These are phyloP conservation scores for Hippopotamus amphibius DNA, from an alignment of 2,113 vertebrate genomes.

Conservation along the genomic window DNA sequence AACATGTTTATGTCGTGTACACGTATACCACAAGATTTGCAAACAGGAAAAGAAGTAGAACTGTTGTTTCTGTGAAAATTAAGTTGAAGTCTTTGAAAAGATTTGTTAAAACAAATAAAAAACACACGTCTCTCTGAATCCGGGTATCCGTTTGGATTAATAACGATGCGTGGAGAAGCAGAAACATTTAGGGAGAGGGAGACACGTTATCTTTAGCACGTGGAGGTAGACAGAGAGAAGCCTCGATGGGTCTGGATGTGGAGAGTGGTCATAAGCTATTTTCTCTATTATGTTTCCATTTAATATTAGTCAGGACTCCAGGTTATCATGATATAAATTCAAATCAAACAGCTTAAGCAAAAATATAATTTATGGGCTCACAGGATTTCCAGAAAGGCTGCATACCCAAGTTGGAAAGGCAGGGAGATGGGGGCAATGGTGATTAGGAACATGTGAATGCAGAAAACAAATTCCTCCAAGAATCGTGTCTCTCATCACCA, in stretches of 20 bases:
- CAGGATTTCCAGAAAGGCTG: neutral
- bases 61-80: neutral
- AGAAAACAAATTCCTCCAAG: neutral
- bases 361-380: neutral
- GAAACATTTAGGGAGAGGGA: neutral
- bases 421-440: neutral
- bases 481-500: neutral
- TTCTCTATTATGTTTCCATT: neutral
- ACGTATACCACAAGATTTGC: neutral
- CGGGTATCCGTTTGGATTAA: neutral
- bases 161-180: neutral
- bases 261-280: neutral
- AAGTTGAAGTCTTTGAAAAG: neutral
- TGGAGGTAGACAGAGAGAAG: neutral
- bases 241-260: neutral
- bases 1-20: neutral
- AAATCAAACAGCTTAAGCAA: neutral
- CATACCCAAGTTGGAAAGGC: neutral
- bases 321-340: neutral
- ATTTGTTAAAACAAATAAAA: neutral
- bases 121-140: neutral
- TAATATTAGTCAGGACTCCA: neutral
- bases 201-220: neutral
- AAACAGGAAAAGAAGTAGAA: neutral
- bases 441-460: neutral